Evolutionary conservation across 1,140 invertebrate genomes (phyloP).

Genomic region (Neodiprion pinetum): DNA sequence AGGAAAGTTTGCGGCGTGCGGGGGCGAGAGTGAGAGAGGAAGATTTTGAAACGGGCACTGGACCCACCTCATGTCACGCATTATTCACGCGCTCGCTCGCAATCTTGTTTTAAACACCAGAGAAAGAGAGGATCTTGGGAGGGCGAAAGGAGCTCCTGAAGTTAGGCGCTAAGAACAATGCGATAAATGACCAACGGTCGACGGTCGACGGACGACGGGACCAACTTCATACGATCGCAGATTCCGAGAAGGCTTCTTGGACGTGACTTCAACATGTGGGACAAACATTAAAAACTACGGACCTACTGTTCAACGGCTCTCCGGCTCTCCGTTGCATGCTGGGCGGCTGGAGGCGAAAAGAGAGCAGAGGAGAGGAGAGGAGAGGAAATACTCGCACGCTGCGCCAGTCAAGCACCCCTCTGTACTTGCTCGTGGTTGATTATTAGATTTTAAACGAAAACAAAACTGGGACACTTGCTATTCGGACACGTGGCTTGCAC

Average conservation of each 20-base stretch:
- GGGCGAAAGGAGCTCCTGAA: neutral
- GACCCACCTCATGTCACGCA: neutral
- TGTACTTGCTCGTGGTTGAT: too few species aligned
- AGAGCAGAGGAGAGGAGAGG: too few species aligned
- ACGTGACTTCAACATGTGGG: slow-evolving; percentile 14
- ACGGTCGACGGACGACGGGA: neutral
- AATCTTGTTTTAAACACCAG: neutral
- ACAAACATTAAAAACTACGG: neutral
- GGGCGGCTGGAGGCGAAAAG: too few species aligned
- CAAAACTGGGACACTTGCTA: too few species aligned
- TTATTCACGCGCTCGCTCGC: neutral
- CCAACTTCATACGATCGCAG: slow-evolving; percentile 8
- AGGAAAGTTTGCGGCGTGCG: too few species aligned
- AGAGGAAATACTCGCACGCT: too few species aligned
- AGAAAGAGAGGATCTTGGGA: neutral
- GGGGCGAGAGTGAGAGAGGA: slow-evolving; percentile 1
- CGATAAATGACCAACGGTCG: slow-evolving; percentile 10
- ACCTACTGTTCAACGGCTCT: too few species aligned
- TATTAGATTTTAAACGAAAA: too few species aligned
- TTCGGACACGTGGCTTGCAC: too few species aligned
- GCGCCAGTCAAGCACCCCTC: too few species aligned
- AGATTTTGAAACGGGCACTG: slow-evolving; percentile 19
- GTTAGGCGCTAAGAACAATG: slow-evolving; percentile 26
- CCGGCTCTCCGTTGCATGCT: too few species aligned
- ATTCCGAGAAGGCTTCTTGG: slow-evolving; percentile 20